Percentiles rank a stretch among this genome's conserved stretches.
These are phyloP conservation scores for Eucidaris tribuloides DNA, from an alignment of 35 echinoderm and acorn worm genomes.

Conservation along the genomic window DNA sequence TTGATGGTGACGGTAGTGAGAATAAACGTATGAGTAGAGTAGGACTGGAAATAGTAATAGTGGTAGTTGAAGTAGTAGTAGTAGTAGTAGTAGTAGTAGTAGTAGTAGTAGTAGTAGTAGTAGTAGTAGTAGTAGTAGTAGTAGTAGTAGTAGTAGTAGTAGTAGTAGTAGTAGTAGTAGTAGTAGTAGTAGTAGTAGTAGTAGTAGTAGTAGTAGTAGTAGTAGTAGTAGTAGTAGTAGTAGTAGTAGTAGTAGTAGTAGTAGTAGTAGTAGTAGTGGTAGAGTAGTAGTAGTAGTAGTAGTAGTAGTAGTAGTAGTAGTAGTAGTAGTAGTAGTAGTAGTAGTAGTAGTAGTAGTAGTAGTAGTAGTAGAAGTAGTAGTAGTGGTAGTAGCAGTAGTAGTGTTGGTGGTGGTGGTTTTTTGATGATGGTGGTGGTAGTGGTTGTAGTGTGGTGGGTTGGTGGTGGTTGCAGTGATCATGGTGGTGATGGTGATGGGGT, in stretches of 20 bases:
- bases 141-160: too few relatives aligned
- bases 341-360: neutral
- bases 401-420: neutral
- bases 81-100: neutral
- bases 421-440: neutral
- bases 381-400: neutral
- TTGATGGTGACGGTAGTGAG: too few relatives aligned
- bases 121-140: neutral
- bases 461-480: neutral
- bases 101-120: neutral
- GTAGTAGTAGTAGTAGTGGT: neutral
- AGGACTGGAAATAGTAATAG: too few relatives aligned
- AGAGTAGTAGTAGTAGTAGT: neutral
- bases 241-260: neutral
- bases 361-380: neutral
- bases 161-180: neutral
- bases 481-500: too few relatives aligned
- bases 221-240: slow-evolving; percentile 2
- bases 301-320: neutral
- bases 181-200: neutral
- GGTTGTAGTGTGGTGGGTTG: neutral
- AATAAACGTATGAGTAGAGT: neutral
- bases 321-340: neutral
- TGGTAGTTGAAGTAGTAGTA: neutral
- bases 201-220: neutral